Conservation (phyloP, 2,888 invertebrate species). For the Chirona hameri region DNA sequence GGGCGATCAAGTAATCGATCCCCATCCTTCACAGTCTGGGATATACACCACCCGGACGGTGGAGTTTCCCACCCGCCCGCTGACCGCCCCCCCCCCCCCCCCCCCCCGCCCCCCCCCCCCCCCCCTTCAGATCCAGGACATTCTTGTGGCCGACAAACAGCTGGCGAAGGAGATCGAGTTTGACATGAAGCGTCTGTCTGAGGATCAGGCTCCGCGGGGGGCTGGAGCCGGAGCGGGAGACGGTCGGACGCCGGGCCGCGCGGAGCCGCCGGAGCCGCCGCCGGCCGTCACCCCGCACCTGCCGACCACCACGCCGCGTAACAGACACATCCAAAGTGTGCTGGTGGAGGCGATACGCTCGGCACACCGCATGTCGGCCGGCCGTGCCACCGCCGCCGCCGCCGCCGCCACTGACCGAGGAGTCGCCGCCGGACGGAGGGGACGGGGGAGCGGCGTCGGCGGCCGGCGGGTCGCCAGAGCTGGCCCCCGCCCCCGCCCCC, state of each 20-base stretch:
- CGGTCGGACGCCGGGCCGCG: no score
- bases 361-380: background rate
- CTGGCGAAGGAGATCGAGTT: constrained; percentile 51
- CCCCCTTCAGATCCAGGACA: constrained; percentile 44
- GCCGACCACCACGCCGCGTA: background rate
- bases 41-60: no score
- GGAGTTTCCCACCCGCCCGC: no score
- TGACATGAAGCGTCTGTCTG: constrained; percentile 49
- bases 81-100: background rate
- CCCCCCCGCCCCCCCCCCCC: background rate
- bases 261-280: background rate
- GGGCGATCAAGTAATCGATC: no score
- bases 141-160: constrained; percentile 49
- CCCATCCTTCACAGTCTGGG: no score
- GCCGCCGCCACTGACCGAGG: background rate
- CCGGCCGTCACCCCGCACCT: background rate
- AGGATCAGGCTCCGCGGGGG: background rate
- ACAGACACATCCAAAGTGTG: background rate
- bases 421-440: background rate
- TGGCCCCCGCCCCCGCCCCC: background rate
- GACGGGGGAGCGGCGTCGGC: background rate
- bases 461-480: background rate
- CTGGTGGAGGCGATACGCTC: constrained; percentile 13
- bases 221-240: background rate
- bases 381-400: background rate